Evolutionary conservation across 2,888 invertebrate species (phyloP).

Genomic region (Epiblema foenella): DNA sequence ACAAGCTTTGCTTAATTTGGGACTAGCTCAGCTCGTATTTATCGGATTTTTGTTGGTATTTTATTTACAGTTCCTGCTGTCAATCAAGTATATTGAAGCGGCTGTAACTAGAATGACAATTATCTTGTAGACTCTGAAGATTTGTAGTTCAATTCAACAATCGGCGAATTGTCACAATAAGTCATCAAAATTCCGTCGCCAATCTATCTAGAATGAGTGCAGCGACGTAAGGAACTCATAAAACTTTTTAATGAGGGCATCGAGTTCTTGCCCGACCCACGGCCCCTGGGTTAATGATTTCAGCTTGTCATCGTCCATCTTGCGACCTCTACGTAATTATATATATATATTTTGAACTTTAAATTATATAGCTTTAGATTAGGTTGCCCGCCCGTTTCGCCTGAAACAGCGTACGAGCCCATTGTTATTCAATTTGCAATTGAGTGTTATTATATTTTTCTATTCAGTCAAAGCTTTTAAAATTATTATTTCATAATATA

Average conservation of each 20-base stretch:
- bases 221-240: slow-evolving; percentile 59
- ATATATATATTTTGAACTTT: background rate
- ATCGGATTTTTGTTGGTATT: background rate
- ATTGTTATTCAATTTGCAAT: too few relatives aligned
- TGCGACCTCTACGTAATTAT: background rate
- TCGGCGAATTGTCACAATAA: slow-evolving; percentile 52
- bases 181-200: slow-evolving; percentile 63
- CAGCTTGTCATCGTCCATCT: slow-evolving; percentile 31
- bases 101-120: background rate
- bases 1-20: too few relatives aligned
- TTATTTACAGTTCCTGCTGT: background rate
- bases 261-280: slow-evolving; percentile 47
- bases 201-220: slow-evolving; percentile 56
- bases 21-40: too few relatives aligned
- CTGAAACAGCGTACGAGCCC: too few relatives aligned
- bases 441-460: too few relatives aligned
- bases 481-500: too few relatives aligned
- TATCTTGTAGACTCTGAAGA: slow-evolving; percentile 3
- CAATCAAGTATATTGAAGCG: background rate
- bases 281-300: slow-evolving; percentile 37
- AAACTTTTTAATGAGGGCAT: slow-evolving; percentile 69
- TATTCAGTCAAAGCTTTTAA: too few relatives aligned
- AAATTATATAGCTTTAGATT: background rate
- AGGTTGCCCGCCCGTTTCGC: too few relatives aligned
- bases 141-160: slow-evolving; percentile 29